phyloP scores from a whole-genome alignment of 1,140 invertebrate species.

The Drosophila ohnishii region DNA sequence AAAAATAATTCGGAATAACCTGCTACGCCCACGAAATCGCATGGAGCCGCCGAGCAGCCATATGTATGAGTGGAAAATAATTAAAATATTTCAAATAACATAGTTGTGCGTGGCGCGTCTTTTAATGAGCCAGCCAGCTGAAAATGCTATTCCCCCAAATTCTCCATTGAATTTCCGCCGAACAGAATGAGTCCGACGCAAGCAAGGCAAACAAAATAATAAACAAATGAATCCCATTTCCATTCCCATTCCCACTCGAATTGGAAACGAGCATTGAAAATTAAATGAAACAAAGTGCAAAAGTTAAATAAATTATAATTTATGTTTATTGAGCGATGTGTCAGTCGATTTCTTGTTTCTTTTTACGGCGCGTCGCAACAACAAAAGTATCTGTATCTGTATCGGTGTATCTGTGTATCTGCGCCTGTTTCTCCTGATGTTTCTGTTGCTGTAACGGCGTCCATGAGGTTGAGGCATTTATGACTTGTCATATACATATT shows the following conservation, averaged over 20 bases:
- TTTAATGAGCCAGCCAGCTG: slow-evolving; percentile 58
- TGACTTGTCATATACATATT: slow-evolving; percentile 72
- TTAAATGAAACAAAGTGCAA: slow-evolving; percentile 61
- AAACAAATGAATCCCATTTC: slow-evolving; percentile 54
- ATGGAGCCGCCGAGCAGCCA: slow-evolving; percentile 3
- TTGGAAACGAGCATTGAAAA: slow-evolving; percentile 51
- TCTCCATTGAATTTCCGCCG: slow-evolving; percentile 38
- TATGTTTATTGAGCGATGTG: slow-evolving; percentile 79
- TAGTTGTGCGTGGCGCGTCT: slow-evolving; percentile 64
- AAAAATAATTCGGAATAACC: slow-evolving; percentile 37
- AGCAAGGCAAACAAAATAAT: slow-evolving; percentile 48
- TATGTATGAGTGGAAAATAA: slow-evolving; percentile 68
- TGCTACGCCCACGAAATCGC: slow-evolving; percentile 43
- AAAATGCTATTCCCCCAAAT: slow-evolving; percentile 39
- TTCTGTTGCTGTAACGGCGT: slow-evolving; percentile 42
- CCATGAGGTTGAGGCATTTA: slow-evolving; percentile 65
- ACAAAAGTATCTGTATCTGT: slow-evolving; percentile 45
- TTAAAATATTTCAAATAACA: slow-evolving; percentile 77
- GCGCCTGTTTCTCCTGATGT: slow-evolving; percentile 21
- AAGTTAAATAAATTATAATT: slow-evolving; percentile 79
- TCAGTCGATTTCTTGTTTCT: slow-evolving; percentile 60
- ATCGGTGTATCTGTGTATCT: slow-evolving; percentile 18
- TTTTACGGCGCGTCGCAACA: slow-evolving; percentile 60
- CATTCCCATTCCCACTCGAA: slow-evolving; percentile 37
- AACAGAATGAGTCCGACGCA: slow-evolving; percentile 27